Evolutionary conservation across 2,888 invertebrate species (phyloP).

Genomic region (Cataglyphis albicans): DNA sequence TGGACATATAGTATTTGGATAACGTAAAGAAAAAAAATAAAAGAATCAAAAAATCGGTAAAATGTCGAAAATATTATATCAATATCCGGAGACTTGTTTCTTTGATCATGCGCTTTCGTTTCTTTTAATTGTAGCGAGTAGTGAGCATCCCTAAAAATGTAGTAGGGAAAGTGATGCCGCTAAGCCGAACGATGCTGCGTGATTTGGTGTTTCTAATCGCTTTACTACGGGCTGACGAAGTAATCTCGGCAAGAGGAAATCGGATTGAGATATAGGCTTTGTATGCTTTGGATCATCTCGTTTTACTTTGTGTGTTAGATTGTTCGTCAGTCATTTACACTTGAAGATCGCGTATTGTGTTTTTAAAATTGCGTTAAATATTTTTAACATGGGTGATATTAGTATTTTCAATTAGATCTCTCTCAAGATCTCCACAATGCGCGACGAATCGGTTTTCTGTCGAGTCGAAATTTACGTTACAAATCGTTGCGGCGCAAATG

Average conservation of each 20-base stretch:
- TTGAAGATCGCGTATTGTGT: neutral
- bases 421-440: neutral
- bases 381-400: neutral
- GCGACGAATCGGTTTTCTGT: neutral
- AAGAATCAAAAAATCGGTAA: neutral
- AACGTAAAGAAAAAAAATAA: neutral
- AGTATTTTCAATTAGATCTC: conserved; percentile 2
- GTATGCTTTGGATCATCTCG: neutral
- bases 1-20: neutral
- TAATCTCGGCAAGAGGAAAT: neutral
- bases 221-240: conserved; percentile 10
- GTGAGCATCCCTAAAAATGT: conserved; percentile 46
- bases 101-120: conserved; percentile 39
- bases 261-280: neutral
- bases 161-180: conserved; percentile 55
- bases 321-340: conserved; percentile 14
- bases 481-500: conserved; percentile 6
- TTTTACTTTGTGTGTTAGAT: neutral
- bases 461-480: neutral
- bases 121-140: conserved; percentile 44
- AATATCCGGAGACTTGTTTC: neutral
- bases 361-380: conserved; percentile 1
- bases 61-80: neutral
- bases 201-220: conserved; percentile 43
- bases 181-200: conserved; percentile 57